A percentile compares a stretch with the other conserved stretches of the same genome.
These are phyloP conservation scores for Chaitophorus viminalis DNA, from an alignment of 2,888 invertebrate species.

Conservation along the genomic window DNA sequence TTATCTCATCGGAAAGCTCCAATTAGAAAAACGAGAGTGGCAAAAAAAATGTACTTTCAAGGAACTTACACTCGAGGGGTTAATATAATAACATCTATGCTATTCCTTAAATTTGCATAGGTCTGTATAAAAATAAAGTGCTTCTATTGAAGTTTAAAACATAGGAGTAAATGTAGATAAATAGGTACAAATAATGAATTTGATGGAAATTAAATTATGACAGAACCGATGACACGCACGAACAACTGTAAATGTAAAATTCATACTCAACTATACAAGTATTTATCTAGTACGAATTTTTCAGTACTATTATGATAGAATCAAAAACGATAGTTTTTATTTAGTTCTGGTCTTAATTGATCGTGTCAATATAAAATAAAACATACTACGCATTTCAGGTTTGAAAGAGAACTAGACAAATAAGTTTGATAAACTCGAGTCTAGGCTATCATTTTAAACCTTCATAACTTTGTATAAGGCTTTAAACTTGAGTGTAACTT, in stretches of 20 bases:
- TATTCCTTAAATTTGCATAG: background rate
- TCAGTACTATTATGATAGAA: too few relatives aligned
- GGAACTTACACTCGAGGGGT: background rate
- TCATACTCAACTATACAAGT: too few relatives aligned
- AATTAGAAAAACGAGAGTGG: constrained; percentile 24
- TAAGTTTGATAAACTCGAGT: too few relatives aligned
- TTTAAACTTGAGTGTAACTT: background rate
- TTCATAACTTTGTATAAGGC: background rate
- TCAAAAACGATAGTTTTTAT: too few relatives aligned
- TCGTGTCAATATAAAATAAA: too few relatives aligned
- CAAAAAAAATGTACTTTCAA: background rate
- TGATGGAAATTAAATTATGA: background rate
- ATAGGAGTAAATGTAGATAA: background rate
- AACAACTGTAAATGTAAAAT: too few relatives aligned
- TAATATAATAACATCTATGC: background rate
- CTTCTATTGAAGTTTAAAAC: background rate
- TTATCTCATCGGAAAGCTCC: background rate
- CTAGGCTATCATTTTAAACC: background rate
- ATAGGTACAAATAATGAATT: background rate
- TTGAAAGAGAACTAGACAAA: too few relatives aligned
- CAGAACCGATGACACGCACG: too few relatives aligned
- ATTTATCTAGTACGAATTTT: too few relatives aligned
- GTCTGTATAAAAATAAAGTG: background rate
- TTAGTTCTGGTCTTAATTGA: too few relatives aligned
- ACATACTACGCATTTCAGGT: too few relatives aligned